Evolutionary conservation across 2,888 invertebrate species (phyloP).

Genomic region (Arctia plantaginis): DNA sequence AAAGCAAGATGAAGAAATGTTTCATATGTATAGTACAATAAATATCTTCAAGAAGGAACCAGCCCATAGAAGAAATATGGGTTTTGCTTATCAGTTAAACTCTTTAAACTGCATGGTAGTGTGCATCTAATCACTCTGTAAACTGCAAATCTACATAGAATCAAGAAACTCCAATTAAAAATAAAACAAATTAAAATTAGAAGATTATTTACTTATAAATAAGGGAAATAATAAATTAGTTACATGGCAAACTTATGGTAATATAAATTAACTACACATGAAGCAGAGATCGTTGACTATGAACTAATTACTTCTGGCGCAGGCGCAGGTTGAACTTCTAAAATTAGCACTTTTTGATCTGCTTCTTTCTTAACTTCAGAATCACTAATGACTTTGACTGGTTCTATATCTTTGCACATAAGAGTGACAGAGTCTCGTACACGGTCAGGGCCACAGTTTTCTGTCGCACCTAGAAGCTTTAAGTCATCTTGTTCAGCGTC

Average conservation of each 20-base stretch:
- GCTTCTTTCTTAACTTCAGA: slow-evolving; percentile 14
- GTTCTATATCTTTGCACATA: slow-evolving; percentile 72
- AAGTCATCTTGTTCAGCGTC: slow-evolving; percentile 71
- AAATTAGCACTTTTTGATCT: slow-evolving; percentile 30
- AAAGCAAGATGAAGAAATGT: too few relatives aligned
- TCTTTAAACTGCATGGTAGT: background rate
- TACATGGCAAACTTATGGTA: slow-evolving; percentile 48
- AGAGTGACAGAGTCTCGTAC: slow-evolving; percentile 89
- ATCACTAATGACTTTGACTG: slow-evolving; percentile 21
- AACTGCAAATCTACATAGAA: background rate
- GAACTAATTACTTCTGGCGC: slow-evolving; percentile 68
- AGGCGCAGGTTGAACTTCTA: slow-evolving; percentile 47
- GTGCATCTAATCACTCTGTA: background rate
- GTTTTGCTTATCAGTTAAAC: background rate
- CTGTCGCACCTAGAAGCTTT: slow-evolving; percentile 88
- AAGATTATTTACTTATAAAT: slow-evolving; percentile 48
- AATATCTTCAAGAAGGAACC: background rate
- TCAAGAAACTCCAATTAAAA: slow-evolving; percentile 6
- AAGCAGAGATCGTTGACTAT: slow-evolving; percentile 64
- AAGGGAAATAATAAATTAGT: slow-evolving; percentile 57
- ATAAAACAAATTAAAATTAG: slow-evolving; percentile 22
- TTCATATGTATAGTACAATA: background rate
- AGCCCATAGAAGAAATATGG: background rate
- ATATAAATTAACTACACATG: slow-evolving; percentile 64
- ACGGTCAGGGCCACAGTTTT: slow-evolving; percentile 91